Base-by-base conservation (phyloP, 2,888 invertebrate species). In the Nephrotoma flavescens region DNA sequence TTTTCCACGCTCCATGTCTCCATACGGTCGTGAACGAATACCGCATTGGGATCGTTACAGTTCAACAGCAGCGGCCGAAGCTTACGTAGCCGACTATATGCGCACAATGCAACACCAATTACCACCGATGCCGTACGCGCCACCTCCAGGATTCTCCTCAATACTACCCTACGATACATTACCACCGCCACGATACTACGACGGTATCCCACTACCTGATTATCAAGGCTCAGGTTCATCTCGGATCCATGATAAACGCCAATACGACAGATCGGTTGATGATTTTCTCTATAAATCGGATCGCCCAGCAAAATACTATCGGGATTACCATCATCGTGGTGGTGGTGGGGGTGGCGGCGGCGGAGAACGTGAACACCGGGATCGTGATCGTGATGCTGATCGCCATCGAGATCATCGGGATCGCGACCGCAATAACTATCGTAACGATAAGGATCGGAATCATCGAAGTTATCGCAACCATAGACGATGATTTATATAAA, bases 51-150 rank as follows among this genome's bases (percentile, higher is more conserved):
- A 95, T 90, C 91, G 91, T 87, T 92, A 93, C 88, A 92, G 92
- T 42, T 93, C 94, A 87, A 94, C 95, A 19, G 95, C 94, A 5
- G 95, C 94, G 11, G 96, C 96, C n/a, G 96, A 96, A 90, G 96
- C 96, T 0, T 96, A 96, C 91, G 96, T 96, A 42, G 96, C 96
- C 12, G 97, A 97, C 90, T 97, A 97, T 90, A 96, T 97, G 95
- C 93, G 96, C 45, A 96, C 95, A 42, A 96, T 96, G 96, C 96
- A 96, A 90, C 96, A 96, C 89, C 96, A 96, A 90, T 91, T 96
- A 89, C 96, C 97, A 86, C 97, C 97, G 57, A 92, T 97, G 90
- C 96, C 97, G 41, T 97, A 96, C 91, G 96, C 95, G 45, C 95
- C 96, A 41, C 95, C 95, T n/a, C 91, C 92, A 44, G 92, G 92